Evolutionary conservation across 1,140 invertebrate species (phyloP), one percentile per base, ranked within the genome.

Genomic region (Drosophila sp.): DNA sequence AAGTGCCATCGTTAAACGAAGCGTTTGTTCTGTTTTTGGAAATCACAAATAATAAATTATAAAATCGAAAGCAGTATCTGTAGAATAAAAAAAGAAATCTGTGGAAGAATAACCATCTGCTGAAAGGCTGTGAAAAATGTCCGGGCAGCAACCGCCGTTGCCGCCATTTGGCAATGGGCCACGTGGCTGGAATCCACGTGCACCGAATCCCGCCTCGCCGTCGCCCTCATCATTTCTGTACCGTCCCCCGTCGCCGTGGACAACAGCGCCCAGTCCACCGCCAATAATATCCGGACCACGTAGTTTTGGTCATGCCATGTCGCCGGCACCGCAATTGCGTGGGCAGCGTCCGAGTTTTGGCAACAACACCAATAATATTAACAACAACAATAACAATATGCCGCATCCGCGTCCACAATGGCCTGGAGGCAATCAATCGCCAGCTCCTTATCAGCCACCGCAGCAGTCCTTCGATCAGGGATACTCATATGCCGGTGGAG

Each of bases 381-480:
- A 63, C n/a, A 78, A 62, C 29, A 73, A 91, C 0, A 56, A 63
- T n/a, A 78, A 62, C 29, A 73, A 91, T 41, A 92, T 93, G 89
- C 89, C 93, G 2, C 94, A 94, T 75, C 95, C 95, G 2, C 92
- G 94, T 76, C 94, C 95, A 6, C 92, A 94, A 53, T 95, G 95
- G 95, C 92, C 92, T 1, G 91, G 90, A 86, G 90, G 92, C 76
- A 83, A 93, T 91, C 92, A 93, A 80, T 92, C 89, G 27, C 82
- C 86, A 5, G 71, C 78, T 2, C 82, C 80, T 6, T 91, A 72
- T 54, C 76, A 83, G 36, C 76, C 73, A 41, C 56, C 71, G 59
- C 72, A 65, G n/a, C 16, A 51, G 40, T 57, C 72, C 64, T 75
- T 54, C 65, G 58, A 70, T 16, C 64, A 27, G 16, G 53, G 62